These are phyloP conservation scores for Tragelaphus eurycerus DNA, from an alignment of 2,797 vertebrate species.

Conservation along the genomic window DNA sequence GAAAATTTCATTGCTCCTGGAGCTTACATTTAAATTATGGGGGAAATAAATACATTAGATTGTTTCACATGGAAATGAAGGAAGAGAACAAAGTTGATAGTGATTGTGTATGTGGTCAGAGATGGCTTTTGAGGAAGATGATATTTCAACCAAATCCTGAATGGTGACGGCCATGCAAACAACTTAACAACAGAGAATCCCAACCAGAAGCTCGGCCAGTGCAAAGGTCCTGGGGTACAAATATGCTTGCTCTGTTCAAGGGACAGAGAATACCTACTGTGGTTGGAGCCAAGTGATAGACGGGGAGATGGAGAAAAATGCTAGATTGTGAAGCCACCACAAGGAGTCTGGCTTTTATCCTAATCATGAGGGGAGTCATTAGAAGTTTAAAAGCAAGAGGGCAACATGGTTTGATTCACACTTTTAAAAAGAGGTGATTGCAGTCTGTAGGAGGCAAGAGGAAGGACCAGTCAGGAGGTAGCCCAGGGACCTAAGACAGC, in stretches of 20 bases:
- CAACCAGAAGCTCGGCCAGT: accelerated
- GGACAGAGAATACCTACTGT: neutral
- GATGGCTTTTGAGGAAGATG: neutral
- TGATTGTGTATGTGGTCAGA: neutral
- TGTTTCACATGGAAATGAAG: neutral
- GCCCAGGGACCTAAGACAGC: too few species aligned
- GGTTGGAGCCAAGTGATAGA: neutral
- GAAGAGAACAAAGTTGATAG: neutral
- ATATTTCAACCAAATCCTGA: neutral
- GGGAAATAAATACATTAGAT: neutral
- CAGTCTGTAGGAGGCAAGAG: neutral
- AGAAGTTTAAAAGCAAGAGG: neutral
- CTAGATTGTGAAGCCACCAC: neutral
- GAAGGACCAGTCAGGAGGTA: too few species aligned
- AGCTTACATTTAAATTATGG: neutral
- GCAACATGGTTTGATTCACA: neutral
- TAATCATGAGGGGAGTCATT: neutral
- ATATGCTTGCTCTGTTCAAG: neutral
- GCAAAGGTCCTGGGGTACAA: neutral
- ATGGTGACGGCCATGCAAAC: neutral
- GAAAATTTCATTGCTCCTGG: neutral
- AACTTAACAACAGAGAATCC: neutral
- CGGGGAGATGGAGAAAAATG: neutral
- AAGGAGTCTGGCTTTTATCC: neutral
- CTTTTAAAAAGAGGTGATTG: neutral